These are phyloP conservation scores for Cardiocondyla obscurior DNA, from an alignment of 1,140 invertebrate species.

Conservation along the genomic window DNA sequence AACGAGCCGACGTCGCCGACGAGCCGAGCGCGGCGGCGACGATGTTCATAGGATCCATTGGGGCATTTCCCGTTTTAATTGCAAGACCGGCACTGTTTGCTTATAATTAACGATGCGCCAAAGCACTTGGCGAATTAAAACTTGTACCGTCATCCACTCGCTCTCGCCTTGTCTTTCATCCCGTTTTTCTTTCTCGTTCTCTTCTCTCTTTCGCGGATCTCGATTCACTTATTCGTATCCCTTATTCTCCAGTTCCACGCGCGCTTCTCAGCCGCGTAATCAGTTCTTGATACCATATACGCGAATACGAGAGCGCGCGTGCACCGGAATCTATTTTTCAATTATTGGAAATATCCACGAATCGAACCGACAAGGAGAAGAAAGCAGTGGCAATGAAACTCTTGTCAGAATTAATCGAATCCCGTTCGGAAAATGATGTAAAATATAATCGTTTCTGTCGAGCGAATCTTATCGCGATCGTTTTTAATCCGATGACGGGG, in stretches of 20 bases:
- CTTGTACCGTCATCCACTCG: conserved; percentile 2
- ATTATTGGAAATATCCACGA: conserved; percentile 30
- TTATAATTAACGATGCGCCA: conserved; percentile 57
- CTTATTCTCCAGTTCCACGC: neutral
- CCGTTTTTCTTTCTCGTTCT: neutral
- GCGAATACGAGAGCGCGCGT: conserved; percentile 29
- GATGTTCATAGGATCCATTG: neutral
- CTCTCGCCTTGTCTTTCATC: neutral
- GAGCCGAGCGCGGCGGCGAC: neutral
- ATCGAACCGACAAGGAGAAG: neutral
- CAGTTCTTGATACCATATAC: conserved; percentile 39
- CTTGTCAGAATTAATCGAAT: conserved; percentile 17
- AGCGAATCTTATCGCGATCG: neutral
- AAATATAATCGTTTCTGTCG: conserved; percentile 16
- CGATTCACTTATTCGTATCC: conserved; percentile 16
- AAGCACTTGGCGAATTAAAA: conserved; percentile 55
- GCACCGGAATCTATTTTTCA: conserved; percentile 48
- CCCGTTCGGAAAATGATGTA: neutral
- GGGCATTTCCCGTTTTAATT: conserved; percentile 54
- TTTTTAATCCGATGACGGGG: neutral
- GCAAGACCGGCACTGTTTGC: conserved; percentile 37
- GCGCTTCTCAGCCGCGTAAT: conserved; percentile 13
- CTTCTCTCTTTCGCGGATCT: neutral
- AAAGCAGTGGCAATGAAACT: conserved; percentile 39
- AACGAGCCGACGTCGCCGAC: conserved; percentile 17